phyloP scores from a whole-genome alignment of 1,140 invertebrate species.

The Gonatopus flavifemur region DNA sequence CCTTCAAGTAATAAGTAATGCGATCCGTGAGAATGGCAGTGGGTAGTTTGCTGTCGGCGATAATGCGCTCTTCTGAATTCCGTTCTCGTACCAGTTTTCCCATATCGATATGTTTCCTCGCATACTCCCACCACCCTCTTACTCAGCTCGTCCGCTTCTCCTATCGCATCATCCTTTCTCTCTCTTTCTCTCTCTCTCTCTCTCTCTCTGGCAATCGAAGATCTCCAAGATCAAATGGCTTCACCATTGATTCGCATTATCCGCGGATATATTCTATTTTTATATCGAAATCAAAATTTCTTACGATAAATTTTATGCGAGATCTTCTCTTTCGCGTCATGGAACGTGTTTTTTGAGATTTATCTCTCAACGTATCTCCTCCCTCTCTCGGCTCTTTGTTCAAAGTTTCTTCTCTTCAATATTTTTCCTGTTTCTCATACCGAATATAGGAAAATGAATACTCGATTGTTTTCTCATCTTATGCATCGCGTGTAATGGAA shows the following conservation, averaged over 20 bases:
- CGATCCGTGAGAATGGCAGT: constrained; percentile 32
- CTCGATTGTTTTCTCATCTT: too few species aligned
- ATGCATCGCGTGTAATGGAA: too few species aligned
- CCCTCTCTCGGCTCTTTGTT: background rate
- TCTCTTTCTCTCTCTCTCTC: too few species aligned
- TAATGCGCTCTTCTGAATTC: constrained; percentile 55
- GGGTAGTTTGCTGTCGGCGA: constrained; percentile 44
- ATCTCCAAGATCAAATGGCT: constrained; percentile 58
- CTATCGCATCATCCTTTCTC: constrained; percentile 22
- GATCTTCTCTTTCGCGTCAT: too few species aligned
- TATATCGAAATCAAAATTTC: constrained; percentile 58
- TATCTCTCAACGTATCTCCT: background rate
- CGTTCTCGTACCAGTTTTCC: constrained; percentile 48
- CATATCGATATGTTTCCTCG: constrained; percentile 57
- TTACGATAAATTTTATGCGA: too few species aligned
- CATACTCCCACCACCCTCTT: constrained; percentile 14
- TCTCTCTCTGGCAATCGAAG: constrained; percentile 32
- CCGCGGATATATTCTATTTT: constrained; percentile 56
- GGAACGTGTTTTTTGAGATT: background rate
- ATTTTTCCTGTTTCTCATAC: background rate
- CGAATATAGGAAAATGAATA: background rate
- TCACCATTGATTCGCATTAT: constrained; percentile 60
- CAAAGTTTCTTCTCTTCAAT: background rate
- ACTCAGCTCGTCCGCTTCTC: too few species aligned
- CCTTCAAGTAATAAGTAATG: constrained; percentile 38